phyloP scores from a whole-genome alignment of 2,888 invertebrate genomes.

The Hypselothyrea guttata region DNA sequence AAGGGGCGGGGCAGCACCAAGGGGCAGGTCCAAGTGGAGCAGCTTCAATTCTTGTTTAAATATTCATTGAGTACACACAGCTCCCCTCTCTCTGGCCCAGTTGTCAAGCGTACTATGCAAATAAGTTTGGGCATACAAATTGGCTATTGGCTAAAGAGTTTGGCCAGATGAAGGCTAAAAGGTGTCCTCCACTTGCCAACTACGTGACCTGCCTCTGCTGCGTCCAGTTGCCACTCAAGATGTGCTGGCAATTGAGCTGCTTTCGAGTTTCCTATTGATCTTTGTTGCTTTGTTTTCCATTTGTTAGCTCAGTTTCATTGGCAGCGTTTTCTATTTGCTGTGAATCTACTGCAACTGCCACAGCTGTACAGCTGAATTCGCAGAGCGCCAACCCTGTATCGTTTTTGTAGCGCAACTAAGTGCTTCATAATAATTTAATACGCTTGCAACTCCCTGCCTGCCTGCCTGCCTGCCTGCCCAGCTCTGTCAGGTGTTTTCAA shows the following conservation, averaged over 20 bases:
- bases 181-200: not conserved
- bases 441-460: slow-evolving; percentile 19
- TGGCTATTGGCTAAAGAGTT: slow-evolving; percentile 60
- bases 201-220: slow-evolving; percentile 34
- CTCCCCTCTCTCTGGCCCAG: slow-evolving; percentile 5
- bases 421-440: slow-evolving; percentile 75
- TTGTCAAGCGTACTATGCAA: slow-evolving; percentile 64
- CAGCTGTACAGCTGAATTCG: not conserved
- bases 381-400: slow-evolving; percentile 52
- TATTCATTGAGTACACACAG: slow-evolving; percentile 59
- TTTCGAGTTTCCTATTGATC: slow-evolving; percentile 63
- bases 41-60: slow-evolving; percentile 45
- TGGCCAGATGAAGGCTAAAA: slow-evolving; percentile 5
- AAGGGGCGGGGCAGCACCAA: slow-evolving; percentile 20
- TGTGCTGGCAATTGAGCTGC: slow-evolving; percentile 44
- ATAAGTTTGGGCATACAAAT: slow-evolving; percentile 74
- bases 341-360: slow-evolving; percentile 56
- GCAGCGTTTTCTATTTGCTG: slow-evolving; percentile 34
- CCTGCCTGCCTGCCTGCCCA: not conserved
- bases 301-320: slow-evolving; percentile 70
- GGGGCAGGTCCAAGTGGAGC: slow-evolving; percentile 2
- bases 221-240: not conserved
- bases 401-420: slow-evolving; percentile 61
- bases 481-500: slow-evolving; percentile 59
- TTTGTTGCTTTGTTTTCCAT: slow-evolving; percentile 64